Conservation (phyloP, 2,113 vertebrate species). For the Bubo bubo region DNA sequence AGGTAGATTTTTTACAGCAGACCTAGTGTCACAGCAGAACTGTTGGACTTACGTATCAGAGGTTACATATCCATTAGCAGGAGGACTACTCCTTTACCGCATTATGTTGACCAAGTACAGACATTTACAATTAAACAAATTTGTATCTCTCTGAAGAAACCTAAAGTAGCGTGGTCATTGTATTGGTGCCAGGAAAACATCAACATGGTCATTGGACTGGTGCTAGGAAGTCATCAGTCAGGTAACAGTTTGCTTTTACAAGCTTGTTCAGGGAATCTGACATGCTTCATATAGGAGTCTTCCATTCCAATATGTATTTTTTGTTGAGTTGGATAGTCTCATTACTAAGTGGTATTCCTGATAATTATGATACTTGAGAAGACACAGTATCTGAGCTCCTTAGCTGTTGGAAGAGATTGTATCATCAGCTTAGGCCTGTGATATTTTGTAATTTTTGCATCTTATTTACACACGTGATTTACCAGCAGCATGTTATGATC, state of each 20-base stretch:
- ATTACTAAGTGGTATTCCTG: background rate
- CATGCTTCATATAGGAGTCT: background rate
- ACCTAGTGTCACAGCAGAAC: background rate
- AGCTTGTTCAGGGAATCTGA: background rate
- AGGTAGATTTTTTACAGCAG: background rate
- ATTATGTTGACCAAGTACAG: background rate
- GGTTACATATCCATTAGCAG: background rate
- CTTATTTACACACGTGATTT: background rate
- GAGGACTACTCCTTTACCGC: background rate
- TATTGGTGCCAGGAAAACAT: background rate
- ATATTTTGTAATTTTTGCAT: background rate
- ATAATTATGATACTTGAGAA: background rate
- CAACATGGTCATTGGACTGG: background rate
- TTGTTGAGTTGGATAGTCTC: background rate
- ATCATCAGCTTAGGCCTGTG: background rate
- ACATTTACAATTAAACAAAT: background rate
- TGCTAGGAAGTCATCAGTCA: background rate
- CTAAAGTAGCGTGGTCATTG: background rate
- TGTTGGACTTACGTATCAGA: background rate
- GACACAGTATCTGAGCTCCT: background rate
- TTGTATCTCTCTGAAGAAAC: background rate
- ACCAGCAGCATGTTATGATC: background rate
- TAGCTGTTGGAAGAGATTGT: background rate
- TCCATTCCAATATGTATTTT: background rate
- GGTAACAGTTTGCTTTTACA: background rate